These are phyloP conservation scores for Polypterus bichir DNA, from an alignment of 2,113 vertebrate species.

Conservation along the genomic window DNA sequence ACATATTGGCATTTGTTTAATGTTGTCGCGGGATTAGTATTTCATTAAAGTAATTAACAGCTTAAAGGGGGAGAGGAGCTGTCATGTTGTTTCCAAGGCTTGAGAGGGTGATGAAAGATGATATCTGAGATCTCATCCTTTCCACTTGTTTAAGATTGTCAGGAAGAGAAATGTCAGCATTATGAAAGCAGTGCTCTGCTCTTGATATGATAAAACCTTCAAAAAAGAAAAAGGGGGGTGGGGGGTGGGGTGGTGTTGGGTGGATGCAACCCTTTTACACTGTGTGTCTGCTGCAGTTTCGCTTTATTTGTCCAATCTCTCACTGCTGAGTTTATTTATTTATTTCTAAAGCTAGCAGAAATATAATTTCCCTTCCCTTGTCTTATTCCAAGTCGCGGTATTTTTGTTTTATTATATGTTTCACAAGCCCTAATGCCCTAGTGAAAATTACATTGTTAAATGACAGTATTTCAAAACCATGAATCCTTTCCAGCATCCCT, in stretches of 20 bases:
- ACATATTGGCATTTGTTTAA: neutral
- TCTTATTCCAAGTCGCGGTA: slow-evolving; percentile 60
- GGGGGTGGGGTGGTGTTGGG: slow-evolving; percentile 41
- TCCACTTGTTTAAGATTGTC: slow-evolving; percentile 98
- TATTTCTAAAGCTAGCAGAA: slow-evolving; percentile 86
- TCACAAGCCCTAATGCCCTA: slow-evolving; percentile 84
- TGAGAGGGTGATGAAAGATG: slow-evolving; percentile 89
- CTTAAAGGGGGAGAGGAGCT: slow-evolving; percentile 67
- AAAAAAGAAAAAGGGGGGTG: slow-evolving; percentile 53
- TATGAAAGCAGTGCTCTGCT: slow-evolving; percentile 91
- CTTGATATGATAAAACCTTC: slow-evolving; percentile 98
- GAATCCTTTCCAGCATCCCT: slow-evolving; percentile 81
- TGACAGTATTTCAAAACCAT: slow-evolving; percentile 86
- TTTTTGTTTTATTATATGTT: slow-evolving; percentile 85
- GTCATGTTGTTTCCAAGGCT: slow-evolving; percentile 82
- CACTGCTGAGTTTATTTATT: slow-evolving; percentile 29
- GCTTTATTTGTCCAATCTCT: slow-evolving; percentile 69
- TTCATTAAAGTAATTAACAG: slow-evolving; percentile 92
- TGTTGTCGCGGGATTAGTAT: slow-evolving; percentile 57
- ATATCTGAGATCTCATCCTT: slow-evolving; percentile 96
- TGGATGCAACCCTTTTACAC: slow-evolving; percentile 38
- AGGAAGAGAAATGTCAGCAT: slow-evolving; percentile 98
- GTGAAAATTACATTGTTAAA: slow-evolving; percentile 98
- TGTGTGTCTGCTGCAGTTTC: slow-evolving; percentile 53
- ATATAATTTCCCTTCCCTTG: slow-evolving; percentile 83